Percentiles rank a stretch among this genome's conserved stretches.
Evolutionary conservation across 2,888 invertebrate genomes (phyloP).

Genomic region (Pterostichus madidus): DNA sequence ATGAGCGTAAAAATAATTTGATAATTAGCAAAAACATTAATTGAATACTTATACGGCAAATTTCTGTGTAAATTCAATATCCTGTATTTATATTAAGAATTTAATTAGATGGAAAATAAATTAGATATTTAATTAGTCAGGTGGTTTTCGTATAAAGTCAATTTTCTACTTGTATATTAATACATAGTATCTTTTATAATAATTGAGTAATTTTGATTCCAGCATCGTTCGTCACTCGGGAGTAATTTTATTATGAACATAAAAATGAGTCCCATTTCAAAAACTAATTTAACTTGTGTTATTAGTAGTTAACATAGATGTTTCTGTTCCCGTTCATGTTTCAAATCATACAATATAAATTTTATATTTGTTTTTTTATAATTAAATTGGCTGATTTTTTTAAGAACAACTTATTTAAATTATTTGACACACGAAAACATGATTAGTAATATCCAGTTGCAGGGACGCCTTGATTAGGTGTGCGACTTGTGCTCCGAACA

Average conservation of each 20-base stretch:
- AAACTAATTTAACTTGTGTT: slow-evolving; percentile 39
- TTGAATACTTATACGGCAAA: neutral
- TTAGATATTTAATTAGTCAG: slow-evolving; percentile 16
- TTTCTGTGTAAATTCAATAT: neutral
- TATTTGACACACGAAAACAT: too few relatives aligned
- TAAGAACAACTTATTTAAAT: too few relatives aligned
- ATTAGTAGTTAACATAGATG: slow-evolving; percentile 19
- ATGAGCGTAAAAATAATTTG: slow-evolving; percentile 24
- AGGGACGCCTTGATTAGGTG: too few relatives aligned
- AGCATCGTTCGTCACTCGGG: neutral
- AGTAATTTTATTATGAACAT: slow-evolving; percentile 36
- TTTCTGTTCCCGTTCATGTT: neutral
- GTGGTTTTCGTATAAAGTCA: neutral
- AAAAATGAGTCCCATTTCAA: slow-evolving; percentile 31
- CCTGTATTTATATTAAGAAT: neutral
- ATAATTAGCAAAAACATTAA: slow-evolving; percentile 24
- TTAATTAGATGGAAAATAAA: slow-evolving; percentile 14
- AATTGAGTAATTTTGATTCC: slow-evolving; percentile 9
- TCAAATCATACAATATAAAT: too few relatives aligned
- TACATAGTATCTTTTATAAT: slow-evolving; percentile 27
- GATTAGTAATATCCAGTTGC: too few relatives aligned
- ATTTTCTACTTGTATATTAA: neutral
- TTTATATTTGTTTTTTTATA: too few relatives aligned
- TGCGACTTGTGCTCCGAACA: too few relatives aligned
- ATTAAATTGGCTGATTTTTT: too few relatives aligned